These are phyloP conservation scores for Perognathus longimembris DNA, from an alignment of 2,113 vertebrate genomes.

Conservation along the genomic window DNA sequence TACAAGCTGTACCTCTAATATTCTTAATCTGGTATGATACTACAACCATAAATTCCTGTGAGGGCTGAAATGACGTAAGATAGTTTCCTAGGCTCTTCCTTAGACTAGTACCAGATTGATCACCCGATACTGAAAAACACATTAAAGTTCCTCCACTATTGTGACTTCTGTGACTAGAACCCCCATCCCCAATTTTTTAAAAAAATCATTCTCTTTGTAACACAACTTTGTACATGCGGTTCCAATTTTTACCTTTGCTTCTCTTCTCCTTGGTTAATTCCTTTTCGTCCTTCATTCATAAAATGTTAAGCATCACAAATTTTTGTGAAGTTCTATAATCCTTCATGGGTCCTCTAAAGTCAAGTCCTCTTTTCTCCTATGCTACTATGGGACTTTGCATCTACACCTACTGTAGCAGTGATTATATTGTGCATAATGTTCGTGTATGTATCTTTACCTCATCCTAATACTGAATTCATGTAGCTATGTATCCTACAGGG, in stretches of 20 bases:
- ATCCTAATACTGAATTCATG: background rate
- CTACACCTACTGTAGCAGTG: slow-evolving; percentile 9
- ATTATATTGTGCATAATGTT: background rate
- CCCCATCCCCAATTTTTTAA: background rate
- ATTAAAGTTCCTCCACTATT: background rate
- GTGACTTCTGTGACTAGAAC: slow-evolving; percentile 19
- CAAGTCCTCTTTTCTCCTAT: background rate
- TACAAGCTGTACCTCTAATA: background rate
- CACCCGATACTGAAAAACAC: slow-evolving; percentile 16
- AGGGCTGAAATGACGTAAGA: background rate
- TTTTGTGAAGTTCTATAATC: background rate
- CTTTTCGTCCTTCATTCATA: slow-evolving; percentile 32
- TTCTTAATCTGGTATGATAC: background rate
- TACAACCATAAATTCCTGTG: background rate
- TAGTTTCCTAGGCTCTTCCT: slow-evolving; percentile 19
- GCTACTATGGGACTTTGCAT: background rate
- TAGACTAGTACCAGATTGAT: background rate
- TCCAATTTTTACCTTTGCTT: slow-evolving; percentile 35
- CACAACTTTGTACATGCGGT: background rate
- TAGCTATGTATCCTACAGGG: background rate
- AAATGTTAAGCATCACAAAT: slow-evolving; percentile 24
- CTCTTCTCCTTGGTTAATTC: background rate
- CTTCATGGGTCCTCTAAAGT: background rate
- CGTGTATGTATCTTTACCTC: background rate
- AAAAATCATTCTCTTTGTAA: background rate